These are phyloP conservation scores for Cassiopea xamachana DNA, from an alignment of 30 jellyfish, hydroid and myxozoan species.

Conservation along the genomic window DNA sequence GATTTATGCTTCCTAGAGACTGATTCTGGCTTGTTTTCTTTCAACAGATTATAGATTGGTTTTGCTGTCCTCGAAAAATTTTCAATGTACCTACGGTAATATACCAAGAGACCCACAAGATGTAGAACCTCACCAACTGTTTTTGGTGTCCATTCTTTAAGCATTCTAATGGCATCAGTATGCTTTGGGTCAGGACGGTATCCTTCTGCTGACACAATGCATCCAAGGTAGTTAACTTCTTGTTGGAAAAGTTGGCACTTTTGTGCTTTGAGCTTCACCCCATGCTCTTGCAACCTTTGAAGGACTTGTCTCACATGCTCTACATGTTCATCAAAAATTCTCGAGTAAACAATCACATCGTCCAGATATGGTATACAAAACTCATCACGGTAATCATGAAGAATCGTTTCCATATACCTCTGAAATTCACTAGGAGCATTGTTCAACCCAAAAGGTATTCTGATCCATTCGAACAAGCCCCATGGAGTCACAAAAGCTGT, in stretches of 20 bases:
- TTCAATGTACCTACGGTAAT: constrained; percentile 21
- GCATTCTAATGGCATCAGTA: constrained; percentile 34
- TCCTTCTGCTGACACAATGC: constrained; percentile 43
- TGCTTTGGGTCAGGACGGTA: constrained; percentile 22
- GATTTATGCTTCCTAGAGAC: background rate
- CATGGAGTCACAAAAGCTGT: constrained; percentile 58
- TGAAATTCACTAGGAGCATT: constrained; percentile 62
- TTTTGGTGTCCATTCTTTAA: constrained; percentile 1
- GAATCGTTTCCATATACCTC: constrained; percentile 55
- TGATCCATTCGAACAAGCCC: constrained; percentile 35
- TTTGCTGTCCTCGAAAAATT: constrained; percentile 32
- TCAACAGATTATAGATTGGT: constrained; percentile 38
- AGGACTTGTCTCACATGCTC: constrained; percentile 46
- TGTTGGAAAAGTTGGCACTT: constrained; percentile 44
- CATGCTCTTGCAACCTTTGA: constrained; percentile 25
- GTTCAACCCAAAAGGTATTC: constrained; percentile 59
- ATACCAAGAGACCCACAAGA: constrained; percentile 38
- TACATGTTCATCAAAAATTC: constrained; percentile 36
- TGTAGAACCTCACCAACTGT: constrained; percentile 7
- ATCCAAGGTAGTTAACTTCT: constrained; percentile 64
- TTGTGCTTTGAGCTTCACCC: constrained; percentile 45
- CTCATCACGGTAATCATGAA: constrained; percentile 41
- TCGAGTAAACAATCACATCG: constrained; percentile 49
- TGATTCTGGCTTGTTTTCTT: background rate
- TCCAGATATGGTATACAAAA: constrained; percentile 49